Percentiles rank a stretch among this genome's conserved stretches.
These are phyloP conservation scores for Platygyra sinensis DNA, from an alignment of 64 coral and sea anemone species.

Conservation along the genomic window DNA sequence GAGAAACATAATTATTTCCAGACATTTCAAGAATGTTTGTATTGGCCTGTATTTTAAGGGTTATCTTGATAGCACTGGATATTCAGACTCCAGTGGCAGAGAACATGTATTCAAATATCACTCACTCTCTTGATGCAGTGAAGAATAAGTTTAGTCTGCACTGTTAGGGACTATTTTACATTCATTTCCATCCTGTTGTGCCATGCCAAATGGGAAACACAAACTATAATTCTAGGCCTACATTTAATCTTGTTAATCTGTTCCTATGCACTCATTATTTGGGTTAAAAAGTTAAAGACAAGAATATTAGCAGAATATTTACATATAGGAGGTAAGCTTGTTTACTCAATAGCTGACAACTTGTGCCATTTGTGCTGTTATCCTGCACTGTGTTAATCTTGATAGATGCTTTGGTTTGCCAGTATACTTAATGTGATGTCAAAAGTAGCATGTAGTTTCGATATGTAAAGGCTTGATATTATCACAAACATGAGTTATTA, in stretches of 20 bases:
- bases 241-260: too few relatives aligned
- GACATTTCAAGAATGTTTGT: neutral
- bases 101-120: neutral
- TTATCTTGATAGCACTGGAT: neutral
- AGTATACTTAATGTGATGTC: neutral
- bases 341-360: neutral
- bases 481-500: neutral
- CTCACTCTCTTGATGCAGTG: neutral
- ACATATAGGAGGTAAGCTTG: neutral
- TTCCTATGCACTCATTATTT: neutral
- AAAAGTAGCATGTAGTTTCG: neutral
- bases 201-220: too few relatives aligned
- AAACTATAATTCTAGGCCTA: too few relatives aligned
- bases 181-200: too few relatives aligned
- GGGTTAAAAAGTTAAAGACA: neutral
- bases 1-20: too few relatives aligned
- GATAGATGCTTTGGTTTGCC: too few relatives aligned
- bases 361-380: neutral
- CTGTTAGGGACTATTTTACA: too few relatives aligned
- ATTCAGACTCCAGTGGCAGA: neutral
- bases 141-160: neutral
- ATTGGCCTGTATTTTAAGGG: neutral
- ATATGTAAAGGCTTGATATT: neutral
- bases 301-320: neutral
- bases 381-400: neutral